Evolutionary conservation across 2,797 vertebrate species (phyloP).

Genomic region (Lepilemur septentrionalis): DNA sequence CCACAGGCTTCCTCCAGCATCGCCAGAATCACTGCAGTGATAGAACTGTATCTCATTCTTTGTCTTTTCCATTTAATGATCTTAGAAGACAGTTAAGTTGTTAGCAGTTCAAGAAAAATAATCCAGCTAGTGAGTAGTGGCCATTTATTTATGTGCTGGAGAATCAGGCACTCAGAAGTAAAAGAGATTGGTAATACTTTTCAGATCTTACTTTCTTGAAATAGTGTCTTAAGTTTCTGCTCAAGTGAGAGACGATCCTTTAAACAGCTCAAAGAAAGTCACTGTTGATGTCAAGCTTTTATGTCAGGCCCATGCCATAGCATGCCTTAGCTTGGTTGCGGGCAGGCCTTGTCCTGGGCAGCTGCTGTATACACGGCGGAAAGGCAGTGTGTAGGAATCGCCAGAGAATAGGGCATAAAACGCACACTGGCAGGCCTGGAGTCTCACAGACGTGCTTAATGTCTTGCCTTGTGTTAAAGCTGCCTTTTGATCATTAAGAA

Average conservation of each 20-base stretch:
- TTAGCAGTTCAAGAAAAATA: constrained; percentile 14
- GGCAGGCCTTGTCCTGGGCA: background rate
- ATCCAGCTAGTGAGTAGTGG: background rate
- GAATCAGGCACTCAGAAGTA: background rate
- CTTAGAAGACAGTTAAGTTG: background rate
- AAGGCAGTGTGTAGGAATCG: fast-evolving
- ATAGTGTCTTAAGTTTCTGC: background rate
- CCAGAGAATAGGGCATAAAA: background rate
- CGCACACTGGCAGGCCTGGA: background rate
- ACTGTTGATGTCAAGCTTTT: background rate
- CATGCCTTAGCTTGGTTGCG: background rate
- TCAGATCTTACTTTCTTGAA: constrained; percentile 39
- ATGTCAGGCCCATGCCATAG: background rate
- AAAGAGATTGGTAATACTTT: background rate
- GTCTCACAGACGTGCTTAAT: background rate
- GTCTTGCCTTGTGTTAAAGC: background rate
- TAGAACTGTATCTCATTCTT: background rate
- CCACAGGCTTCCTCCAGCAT: background rate
- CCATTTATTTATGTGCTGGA: background rate
- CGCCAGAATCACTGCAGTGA: background rate
- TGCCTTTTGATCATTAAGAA: constrained; percentile 17
- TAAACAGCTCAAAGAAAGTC: background rate
- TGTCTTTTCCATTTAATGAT: background rate
- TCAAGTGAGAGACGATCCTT: background rate
- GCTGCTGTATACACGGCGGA: background rate